phyloP scores from a whole-genome alignment of 2,888 invertebrate genomes.

The Agrochola circellaris region DNA sequence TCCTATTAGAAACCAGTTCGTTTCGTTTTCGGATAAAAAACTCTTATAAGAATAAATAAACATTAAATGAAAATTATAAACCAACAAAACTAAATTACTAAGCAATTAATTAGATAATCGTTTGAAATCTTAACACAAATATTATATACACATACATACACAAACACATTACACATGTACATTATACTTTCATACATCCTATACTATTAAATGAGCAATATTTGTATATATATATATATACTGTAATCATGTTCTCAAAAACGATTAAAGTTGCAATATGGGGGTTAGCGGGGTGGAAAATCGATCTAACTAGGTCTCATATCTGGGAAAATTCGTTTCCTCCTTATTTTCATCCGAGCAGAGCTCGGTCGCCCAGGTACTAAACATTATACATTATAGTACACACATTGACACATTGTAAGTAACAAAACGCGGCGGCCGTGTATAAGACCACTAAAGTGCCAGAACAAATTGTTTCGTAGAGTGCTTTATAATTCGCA shows the following conservation, averaged over 20 bases:
- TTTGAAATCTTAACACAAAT: neutral
- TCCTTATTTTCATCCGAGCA: no score
- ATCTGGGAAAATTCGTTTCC: no score
- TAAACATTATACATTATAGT: neutral
- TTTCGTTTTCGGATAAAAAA: neutral
- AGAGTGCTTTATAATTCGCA: conserved; percentile 51
- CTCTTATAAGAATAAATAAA: conserved; percentile 2
- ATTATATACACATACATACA: neutral
- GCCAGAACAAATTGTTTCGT: conserved; percentile 48
- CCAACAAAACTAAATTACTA: neutral
- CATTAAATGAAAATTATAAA: neutral
- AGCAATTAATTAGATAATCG: neutral
- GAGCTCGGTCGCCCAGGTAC: no score
- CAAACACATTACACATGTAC: neutral
- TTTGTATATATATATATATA: no score
- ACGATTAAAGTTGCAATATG: no score
- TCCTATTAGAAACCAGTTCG: conserved; percentile 4
- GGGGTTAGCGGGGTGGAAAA: no score
- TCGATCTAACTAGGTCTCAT: no score
- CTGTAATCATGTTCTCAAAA: no score
- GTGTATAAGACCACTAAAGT: conserved; percentile 31
- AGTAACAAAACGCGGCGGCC: neutral
- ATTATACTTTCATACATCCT: conserved; percentile 1
- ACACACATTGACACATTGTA: conserved; percentile 7
- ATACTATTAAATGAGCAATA: no score